phyloP scores from a whole-genome alignment of 2,113 vertebrate genomes.

The Panurus biarmicus region DNA sequence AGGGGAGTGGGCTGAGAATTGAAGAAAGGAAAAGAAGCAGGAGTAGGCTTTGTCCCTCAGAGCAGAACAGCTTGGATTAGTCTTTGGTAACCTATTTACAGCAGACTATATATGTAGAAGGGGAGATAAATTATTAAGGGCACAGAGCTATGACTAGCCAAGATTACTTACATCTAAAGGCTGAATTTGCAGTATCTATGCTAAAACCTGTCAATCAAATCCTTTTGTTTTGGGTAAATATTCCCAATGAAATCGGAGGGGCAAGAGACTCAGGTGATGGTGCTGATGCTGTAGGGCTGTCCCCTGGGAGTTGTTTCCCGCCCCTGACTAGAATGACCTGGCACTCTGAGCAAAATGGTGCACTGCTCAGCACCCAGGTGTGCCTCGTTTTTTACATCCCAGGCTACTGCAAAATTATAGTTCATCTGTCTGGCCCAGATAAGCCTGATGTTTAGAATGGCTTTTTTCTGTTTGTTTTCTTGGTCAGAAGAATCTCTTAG shows the following conservation, averaged over 20 bases:
- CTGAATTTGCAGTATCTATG: neutral
- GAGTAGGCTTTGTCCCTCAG: neutral
- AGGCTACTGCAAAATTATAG: neutral
- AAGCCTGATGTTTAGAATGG: neutral
- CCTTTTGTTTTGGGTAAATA: neutral
- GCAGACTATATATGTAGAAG: neutral
- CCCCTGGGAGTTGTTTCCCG: neutral
- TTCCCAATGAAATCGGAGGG: neutral
- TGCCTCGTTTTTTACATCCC: neutral
- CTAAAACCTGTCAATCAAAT: neutral
- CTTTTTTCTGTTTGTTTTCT: neutral
- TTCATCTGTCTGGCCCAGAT: neutral
- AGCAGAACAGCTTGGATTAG: neutral
- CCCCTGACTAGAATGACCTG: neutral
- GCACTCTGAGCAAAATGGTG: neutral
- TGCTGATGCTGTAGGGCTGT: neutral
- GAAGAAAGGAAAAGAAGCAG: neutral
- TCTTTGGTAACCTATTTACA: neutral
- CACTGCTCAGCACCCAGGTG: rapidly evolving
- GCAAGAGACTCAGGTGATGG: neutral
- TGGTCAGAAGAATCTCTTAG: neutral
- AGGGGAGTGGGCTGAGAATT: neutral
- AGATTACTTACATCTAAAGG: neutral
- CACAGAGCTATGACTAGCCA: rapidly evolving
- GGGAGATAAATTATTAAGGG: neutral